Conservation (phyloP, 2,888 invertebrate genomes). For the Heteropelma amictum region DNA sequence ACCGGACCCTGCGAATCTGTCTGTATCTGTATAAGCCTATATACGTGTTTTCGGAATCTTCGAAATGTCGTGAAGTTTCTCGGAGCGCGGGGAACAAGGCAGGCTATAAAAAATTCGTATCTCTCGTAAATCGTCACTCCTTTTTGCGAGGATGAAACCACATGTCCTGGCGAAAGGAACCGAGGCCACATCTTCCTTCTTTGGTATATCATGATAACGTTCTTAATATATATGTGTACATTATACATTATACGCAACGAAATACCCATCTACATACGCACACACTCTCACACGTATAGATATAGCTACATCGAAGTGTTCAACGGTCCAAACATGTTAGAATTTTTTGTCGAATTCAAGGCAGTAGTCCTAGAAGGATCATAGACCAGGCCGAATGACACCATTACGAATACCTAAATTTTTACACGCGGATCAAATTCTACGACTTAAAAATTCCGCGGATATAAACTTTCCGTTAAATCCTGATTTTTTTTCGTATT, state of each 20-base stretch:
- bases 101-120: conserved; percentile 53
- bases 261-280: no score
- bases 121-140: conserved; percentile 53
- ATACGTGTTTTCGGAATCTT: conserved; percentile 22
- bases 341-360: no score
- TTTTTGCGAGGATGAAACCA: conserved; percentile 25
- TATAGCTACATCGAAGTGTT: no score
- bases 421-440: no score
- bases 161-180: neutral
- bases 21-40: neutral
- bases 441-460: no score
- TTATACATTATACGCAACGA: neutral
- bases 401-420: no score
- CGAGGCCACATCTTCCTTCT: neutral
- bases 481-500: no score
- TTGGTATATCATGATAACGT: neutral
- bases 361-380: no score
- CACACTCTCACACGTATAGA: no score
- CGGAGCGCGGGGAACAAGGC: conserved; percentile 26
- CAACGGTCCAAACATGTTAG: no score
- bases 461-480: no score
- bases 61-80: conserved; percentile 39
- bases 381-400: no score
- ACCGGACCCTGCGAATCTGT: conserved; percentile 19
- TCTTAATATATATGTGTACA: neutral